Evolutionary conservation across 2,113 vertebrate genomes (phyloP).

Genomic region (Oreochromis niloticus): DNA sequence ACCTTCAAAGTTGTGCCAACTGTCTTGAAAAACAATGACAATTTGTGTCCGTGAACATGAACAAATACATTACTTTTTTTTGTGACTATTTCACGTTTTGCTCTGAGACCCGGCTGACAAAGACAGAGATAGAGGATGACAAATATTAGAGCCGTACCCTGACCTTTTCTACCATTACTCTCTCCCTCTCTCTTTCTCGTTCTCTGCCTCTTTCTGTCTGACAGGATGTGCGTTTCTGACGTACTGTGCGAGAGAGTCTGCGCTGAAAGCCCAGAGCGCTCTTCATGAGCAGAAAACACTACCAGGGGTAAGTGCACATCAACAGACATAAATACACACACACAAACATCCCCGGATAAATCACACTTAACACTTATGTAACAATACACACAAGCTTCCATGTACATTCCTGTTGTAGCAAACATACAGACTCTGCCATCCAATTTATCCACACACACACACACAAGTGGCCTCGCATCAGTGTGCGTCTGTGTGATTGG

Average conservation of each 20-base stretch:
- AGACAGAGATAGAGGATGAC: slow-evolving; percentile 11
- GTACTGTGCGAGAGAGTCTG: slow-evolving; percentile 88
- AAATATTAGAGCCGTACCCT: slow-evolving; percentile 3
- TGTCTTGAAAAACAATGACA: neutral
- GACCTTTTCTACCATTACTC: slow-evolving; percentile 6
- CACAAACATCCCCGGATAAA: neutral
- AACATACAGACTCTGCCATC: neutral
- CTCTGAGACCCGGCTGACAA: neutral
- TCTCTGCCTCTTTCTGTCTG: slow-evolving; percentile 18
- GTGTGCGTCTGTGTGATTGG: slow-evolving; percentile 11
- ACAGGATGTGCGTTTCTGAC: slow-evolving; percentile 91
- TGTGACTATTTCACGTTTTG: neutral
- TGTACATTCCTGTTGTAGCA: neutral
- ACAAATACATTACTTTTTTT: neutral
- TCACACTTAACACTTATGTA: slow-evolving; percentile 7
- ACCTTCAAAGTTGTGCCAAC: neutral
- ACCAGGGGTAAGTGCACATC: slow-evolving; percentile 79
- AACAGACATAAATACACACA: slow-evolving; percentile 9
- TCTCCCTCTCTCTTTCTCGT: neutral
- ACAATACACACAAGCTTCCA: neutral
- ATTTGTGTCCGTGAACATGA: neutral
- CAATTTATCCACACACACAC: neutral
- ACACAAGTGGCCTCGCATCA: neutral
- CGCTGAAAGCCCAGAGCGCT: slow-evolving; percentile 89
- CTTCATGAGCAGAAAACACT: slow-evolving; percentile 91